Base-by-base conservation (phyloP, 2,113 vertebrate species). In the Tyrannus savana region DNA sequence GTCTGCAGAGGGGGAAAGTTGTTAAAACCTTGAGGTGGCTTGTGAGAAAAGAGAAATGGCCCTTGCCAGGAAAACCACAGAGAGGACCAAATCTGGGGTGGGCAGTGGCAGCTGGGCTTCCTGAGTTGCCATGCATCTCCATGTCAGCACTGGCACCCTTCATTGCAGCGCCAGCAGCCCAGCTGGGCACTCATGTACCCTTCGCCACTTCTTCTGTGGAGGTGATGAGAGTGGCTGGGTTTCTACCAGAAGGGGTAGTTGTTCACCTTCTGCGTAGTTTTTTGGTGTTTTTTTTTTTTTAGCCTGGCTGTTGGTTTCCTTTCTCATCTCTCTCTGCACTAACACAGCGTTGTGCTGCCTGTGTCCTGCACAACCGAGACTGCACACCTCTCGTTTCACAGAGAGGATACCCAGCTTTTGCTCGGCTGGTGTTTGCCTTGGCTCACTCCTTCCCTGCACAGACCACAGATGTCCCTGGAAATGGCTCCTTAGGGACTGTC, bases 101-200 rank as follows among this genome's bases (percentile, higher is more conserved):
- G 15, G 10, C 0, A 0, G n/a, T 14, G 10, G 72, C 30, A 64
- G 41, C 49, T 52, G 84, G 33, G 68, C 30, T 87, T 41, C 21
- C 31, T 7, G 10, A 47, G 10, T 15, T 1, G 0, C 5, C 5
- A 14, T 22, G 13, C n/a, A 18, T n/a, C 37, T 58, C 66, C 4
- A 2, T 12, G 41, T 44, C 47, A 8, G 28, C 9, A 3, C 33
- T 1, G 1, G 35, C 2, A 3, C 39, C 14, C 9, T 19, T 39
- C 0, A 0, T 42, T 2, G 3, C 53, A 64, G 60, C 0, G 0
- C 30, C 2, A 1, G 33, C 66, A 44, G 71, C 58, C 44, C 41
- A 76, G 33, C 33, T 23, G 33, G 55, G 59, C 80, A 73, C 3
- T 50, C 11, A 46, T 13, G 13, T 2, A 3, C 56, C 30, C 0